Evolutionary conservation across 2,797 vertebrate species (phyloP).

Genomic region (Lepilemur septentrionalis): DNA sequence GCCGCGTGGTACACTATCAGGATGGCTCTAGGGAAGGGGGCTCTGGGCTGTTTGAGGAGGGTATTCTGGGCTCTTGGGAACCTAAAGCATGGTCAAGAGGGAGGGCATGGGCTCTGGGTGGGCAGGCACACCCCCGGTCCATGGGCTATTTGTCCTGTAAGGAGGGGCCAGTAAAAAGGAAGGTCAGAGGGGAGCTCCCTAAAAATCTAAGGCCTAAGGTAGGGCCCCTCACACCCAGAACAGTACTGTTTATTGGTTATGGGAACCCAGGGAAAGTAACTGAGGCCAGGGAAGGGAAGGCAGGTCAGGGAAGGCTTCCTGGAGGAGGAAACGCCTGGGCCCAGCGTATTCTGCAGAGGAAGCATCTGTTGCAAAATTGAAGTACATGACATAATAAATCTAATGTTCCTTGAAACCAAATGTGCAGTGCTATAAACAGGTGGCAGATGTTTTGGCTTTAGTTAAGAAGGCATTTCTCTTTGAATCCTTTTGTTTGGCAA

Average conservation of each 20-base stretch:
- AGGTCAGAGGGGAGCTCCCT: not conserved
- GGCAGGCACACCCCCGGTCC: not conserved
- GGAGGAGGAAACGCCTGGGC: not conserved
- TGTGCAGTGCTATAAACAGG: not conserved
- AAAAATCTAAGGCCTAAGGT: not conserved
- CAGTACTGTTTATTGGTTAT: not conserved
- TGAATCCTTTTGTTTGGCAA: not conserved
- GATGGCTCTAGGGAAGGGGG: not conserved
- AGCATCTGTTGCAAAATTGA: not conserved
- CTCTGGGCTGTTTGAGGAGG: not conserved
- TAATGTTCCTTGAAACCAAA: constrained; percentile 8
- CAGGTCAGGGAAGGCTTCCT: not conserved
- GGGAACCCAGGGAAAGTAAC: not conserved
- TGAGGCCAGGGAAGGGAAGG: not conserved
- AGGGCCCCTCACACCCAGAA: not conserved
- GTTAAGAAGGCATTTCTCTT: constrained; percentile 28
- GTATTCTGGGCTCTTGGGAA: not conserved
- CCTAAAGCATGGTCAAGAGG: not conserved
- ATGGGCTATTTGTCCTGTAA: not conserved
- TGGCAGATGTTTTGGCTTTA: not conserved
- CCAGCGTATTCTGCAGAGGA: not conserved
- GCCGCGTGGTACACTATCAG: not conserved
- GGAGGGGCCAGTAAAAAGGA: not conserved
- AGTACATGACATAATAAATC: not conserved
- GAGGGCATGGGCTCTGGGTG: not conserved